These are phyloP conservation scores for Dipodomys stephensi DNA, from an alignment of 2,113 vertebrate species.

Conservation along the genomic window DNA sequence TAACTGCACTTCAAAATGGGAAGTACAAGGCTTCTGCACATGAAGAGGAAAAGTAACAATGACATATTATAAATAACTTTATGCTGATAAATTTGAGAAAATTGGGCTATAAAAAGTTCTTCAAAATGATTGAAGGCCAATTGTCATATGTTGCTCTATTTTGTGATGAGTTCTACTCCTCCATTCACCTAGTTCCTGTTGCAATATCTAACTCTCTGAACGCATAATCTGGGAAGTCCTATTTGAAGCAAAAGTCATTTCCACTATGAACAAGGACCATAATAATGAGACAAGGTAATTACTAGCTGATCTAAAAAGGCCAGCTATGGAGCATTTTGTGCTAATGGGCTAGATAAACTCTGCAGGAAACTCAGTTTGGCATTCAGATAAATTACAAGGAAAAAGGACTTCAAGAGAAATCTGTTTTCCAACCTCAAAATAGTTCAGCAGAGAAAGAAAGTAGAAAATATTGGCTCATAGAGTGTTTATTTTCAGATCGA, in stretches of 20 bases:
- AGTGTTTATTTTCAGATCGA: conserved; percentile 45
- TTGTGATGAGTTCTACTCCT: background rate
- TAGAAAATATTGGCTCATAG: conserved; percentile 5
- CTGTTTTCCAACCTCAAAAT: conserved; percentile 32
- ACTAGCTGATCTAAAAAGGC: background rate
- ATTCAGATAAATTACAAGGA: conserved; percentile 12
- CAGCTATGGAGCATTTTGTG: background rate
- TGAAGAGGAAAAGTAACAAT: background rate
- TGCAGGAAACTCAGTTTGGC: background rate
- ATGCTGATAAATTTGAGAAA: conserved; percentile 13
- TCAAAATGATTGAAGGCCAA: conserved; percentile 7
- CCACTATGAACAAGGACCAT: background rate
- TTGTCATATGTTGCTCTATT: conserved; percentile 2
- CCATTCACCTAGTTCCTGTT: background rate
- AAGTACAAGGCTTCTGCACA: background rate
- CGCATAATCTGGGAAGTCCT: background rate
- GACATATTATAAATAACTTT: background rate
- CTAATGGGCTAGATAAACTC: background rate
- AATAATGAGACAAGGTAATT: background rate
- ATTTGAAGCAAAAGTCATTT: background rate
- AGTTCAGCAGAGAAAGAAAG: conserved; percentile 33
- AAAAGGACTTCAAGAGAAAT: conserved; percentile 59
- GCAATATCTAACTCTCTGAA: background rate
- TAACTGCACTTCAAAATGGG: background rate
- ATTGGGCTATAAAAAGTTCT: background rate